Percentiles rank a stretch among this genome's conserved stretches.
phyloP scores from a whole-genome alignment of 2,797 vertebrate species.

The Malurus leucopterus region DNA sequence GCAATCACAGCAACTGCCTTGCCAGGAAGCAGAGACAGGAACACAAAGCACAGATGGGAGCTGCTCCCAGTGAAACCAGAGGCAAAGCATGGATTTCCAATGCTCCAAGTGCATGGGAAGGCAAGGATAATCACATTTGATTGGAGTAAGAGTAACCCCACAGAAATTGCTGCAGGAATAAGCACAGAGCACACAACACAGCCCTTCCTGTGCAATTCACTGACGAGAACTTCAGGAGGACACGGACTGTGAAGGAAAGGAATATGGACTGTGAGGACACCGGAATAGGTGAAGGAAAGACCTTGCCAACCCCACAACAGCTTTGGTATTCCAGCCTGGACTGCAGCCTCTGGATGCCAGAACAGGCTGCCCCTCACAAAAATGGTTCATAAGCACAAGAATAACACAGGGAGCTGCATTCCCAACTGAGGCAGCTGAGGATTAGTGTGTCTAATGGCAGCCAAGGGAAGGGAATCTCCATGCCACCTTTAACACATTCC shows the following conservation, averaged over 20 bases:
- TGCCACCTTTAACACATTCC: neutral
- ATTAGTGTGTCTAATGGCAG: neutral
- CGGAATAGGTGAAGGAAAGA: fast-evolving
- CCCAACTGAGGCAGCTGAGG: fast-evolving
- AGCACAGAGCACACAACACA: neutral
- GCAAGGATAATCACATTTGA: neutral
- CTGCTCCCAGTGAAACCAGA: neutral
- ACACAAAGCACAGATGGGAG: neutral
- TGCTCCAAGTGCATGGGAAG: neutral
- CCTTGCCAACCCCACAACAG: neutral
- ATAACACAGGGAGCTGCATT: neutral
- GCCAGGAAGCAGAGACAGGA: neutral
- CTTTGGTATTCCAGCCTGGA: neutral
- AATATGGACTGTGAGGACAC: too few relatives aligned
- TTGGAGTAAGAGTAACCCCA: neutral
- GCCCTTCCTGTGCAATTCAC: neutral
- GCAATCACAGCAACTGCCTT: neutral
- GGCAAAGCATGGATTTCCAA: neutral
- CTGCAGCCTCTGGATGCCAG: neutral
- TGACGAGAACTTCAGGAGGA: neutral
- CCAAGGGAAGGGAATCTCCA: neutral
- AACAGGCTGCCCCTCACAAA: neutral
- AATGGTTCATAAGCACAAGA: neutral
- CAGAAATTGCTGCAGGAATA: neutral
- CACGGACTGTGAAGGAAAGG: fast-evolving